Conservation (phyloP, 2,113 vertebrate species). For the Pterophyllum scalare region DNA sequence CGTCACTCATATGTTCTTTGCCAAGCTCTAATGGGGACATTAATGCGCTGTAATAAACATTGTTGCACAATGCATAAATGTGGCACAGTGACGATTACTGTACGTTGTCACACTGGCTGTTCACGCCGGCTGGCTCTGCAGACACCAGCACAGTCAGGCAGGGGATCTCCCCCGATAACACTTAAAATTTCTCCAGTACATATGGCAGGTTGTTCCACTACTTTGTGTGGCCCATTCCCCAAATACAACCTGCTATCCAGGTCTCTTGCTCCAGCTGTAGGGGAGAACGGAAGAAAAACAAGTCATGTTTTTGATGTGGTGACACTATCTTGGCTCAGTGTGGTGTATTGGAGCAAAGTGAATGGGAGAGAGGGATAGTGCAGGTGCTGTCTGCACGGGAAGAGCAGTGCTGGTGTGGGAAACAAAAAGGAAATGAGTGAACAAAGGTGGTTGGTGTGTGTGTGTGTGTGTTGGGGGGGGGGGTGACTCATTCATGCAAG, state of each 20-base stretch:
- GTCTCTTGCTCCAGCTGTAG: conserved; percentile 26
- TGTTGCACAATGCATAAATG: background rate
- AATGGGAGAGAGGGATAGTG: conserved; percentile 19
- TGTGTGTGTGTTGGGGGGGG: conserved; percentile 32
- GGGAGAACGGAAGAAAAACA: conserved; percentile 48
- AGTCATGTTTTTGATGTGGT: conserved; percentile 36
- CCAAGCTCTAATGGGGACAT: background rate
- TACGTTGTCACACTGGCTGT: background rate
- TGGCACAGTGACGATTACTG: background rate
- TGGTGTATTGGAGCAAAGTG: conserved; percentile 15
- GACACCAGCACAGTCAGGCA: background rate
- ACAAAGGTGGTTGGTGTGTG: conserved; percentile 50
- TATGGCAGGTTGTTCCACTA: conserved; percentile 39
- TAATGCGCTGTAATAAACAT: background rate
- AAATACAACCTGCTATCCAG: background rate
- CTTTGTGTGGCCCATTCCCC: conserved; percentile 10
- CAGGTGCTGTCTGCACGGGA: conserved; percentile 72
- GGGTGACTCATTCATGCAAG: conserved; percentile 60
- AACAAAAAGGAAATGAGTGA: conserved; percentile 56
- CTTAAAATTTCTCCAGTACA: conserved; percentile 33
- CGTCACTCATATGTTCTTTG: background rate
- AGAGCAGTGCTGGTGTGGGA: conserved; percentile 44
- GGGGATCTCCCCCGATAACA: conserved; percentile 13
- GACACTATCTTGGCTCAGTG: conserved; percentile 6
- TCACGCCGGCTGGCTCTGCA: background rate